Evolutionary conservation across 2,797 vertebrate genomes (phyloP).

Genomic region (Hemitrygon akajei): DNA sequence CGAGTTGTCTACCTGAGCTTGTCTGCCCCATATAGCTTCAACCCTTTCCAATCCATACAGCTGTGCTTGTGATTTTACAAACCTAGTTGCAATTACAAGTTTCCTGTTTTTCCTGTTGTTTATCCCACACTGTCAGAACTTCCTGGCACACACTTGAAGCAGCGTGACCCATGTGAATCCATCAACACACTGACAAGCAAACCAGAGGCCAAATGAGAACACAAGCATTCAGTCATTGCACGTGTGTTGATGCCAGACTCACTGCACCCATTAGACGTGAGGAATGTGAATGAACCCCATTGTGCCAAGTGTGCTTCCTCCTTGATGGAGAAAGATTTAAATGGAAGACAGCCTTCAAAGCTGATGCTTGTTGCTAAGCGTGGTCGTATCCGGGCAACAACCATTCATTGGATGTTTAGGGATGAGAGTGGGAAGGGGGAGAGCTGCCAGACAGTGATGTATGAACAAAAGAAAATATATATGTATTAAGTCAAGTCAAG

Average conservation of each 20-base stretch:
- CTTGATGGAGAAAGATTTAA: background rate
- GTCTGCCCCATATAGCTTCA: too few species aligned
- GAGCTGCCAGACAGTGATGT: background rate
- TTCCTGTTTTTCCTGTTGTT: background rate
- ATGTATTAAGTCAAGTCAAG: too few species aligned
- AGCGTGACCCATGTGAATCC: background rate
- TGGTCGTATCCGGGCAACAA: background rate
- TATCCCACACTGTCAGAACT: background rate
- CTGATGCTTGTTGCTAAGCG: background rate
- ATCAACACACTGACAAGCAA: conserved; percentile 13
- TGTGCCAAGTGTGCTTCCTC: conserved; percentile 3
- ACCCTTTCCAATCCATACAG: too few species aligned
- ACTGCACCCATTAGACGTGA: too few species aligned
- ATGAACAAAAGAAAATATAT: background rate
- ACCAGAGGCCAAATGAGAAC: background rate
- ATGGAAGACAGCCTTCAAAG: background rate
- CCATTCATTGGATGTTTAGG: background rate
- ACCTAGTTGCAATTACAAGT: background rate
- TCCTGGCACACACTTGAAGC: background rate
- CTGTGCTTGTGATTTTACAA: too few species aligned
- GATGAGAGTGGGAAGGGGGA: background rate
- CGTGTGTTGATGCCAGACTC: background rate
- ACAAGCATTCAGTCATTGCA: background rate
- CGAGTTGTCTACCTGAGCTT: too few species aligned
- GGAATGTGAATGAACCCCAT: background rate